Evolutionary conservation across 2,888 invertebrate species (phyloP), one percentile per base, ranked within the genome.

Genomic region (Tipula helvola): DNA sequence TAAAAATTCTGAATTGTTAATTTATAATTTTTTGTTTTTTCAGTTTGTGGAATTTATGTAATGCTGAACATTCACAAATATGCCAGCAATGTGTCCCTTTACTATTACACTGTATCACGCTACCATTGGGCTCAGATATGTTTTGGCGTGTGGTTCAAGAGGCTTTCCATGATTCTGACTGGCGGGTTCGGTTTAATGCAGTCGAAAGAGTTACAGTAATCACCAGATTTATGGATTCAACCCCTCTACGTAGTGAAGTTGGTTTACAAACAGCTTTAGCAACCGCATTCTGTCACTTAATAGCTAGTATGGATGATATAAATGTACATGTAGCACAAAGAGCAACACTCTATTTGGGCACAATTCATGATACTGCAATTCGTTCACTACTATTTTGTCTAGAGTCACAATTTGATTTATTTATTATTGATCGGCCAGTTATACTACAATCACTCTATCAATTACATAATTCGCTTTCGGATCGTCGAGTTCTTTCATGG

Each of bases 321-420:
- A 98, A 97, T 91, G 96, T 98, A 16, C 96, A 97, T 89, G 98
- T 99, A 2, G 98, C 99, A 0, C 99, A 99, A 91, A 93, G 98
- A 89, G 96, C 98, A 3, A 96, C 97, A 0, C 93, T 98, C 2
- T 97, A 97, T 91, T 94, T 99, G 87, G 98, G 98, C 88, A 98
- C 98, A 16, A 95, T 99, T 89, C 98, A 98, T 90, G 97, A 97
- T 89, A 93, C 95, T 86, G 96, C 98, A 86, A 94, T 98, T 71
- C 92, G 97, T 96, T 95, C 97, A 87, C 93, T 98, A 88, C 95
- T 98, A 87, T 95, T 96, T 93, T 99, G 99, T 91, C 92, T 99
- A 92, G 99, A 99, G 93, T 96, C 97, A 0, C 99, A 99, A 92
- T 99, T 99, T 92, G 99, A 99, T 93, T 94, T 97, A 87, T 98